Conservation (phyloP, 1,140 invertebrate genomes). For the Heliconius nattereri region DNA sequence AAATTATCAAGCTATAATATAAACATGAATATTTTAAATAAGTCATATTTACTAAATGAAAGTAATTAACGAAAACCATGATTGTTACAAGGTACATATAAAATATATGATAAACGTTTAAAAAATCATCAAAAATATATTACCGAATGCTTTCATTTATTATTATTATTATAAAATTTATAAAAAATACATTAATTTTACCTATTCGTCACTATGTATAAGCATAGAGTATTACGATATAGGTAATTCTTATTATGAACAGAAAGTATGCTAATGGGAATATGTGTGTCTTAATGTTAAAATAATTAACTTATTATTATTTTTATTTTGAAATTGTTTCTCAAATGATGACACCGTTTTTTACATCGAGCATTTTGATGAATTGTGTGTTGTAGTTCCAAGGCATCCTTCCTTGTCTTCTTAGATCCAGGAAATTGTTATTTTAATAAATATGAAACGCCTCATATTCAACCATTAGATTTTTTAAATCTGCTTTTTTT, state of each 20-base stretch:
- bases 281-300: conserved; percentile 48
- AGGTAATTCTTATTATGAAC: conserved; percentile 14
- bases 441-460: too few species aligned
- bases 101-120: too few species aligned
- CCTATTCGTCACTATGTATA: background rate
- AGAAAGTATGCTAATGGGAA: conserved; percentile 50
- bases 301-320: background rate
- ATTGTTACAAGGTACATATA: background rate
- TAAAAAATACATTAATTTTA: background rate
- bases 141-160: background rate
- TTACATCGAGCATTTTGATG: too few species aligned
- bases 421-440: too few species aligned
- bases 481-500: too few species aligned
- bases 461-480: too few species aligned
- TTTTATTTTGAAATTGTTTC: background rate
- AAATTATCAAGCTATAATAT: background rate
- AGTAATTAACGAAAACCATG: background rate
- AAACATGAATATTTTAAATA: too few species aligned
- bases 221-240: conserved; percentile 19
- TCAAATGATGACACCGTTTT: too few species aligned
- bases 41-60: too few species aligned
- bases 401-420: too few species aligned
- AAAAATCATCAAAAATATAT: too few species aligned
- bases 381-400: too few species aligned
- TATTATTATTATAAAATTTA: background rate